Conservation (phyloP, 2,113 vertebrate species). For the Rhagologus leucostigma region DNA sequence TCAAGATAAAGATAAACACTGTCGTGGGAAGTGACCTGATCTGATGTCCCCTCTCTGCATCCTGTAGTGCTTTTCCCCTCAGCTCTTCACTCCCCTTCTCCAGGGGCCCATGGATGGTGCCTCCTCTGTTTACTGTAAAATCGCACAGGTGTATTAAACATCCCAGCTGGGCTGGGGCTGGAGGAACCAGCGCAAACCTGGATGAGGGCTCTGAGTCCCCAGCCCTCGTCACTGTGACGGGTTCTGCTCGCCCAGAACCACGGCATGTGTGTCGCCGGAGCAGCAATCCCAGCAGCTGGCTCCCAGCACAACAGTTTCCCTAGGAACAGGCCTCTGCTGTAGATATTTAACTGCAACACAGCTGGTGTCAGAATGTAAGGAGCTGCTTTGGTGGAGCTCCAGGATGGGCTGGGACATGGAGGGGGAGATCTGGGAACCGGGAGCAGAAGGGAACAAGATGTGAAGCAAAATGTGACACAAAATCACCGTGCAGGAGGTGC, state of each 20-base stretch:
- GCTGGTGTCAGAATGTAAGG: fast-evolving
- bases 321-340: not conserved
- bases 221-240: not conserved
- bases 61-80: no score
- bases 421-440: not conserved
- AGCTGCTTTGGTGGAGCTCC: not conserved
- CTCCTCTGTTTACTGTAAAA: fast-evolving
- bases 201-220: not conserved
- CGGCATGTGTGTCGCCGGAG: fast-evolving
- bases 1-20: not conserved
- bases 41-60: not conserved
- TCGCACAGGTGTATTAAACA: fast-evolving
- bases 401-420: fast-evolving
- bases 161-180: no score
- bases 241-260: not conserved
- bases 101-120: not conserved
- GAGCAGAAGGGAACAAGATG: not conserved
- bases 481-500: fast-evolving
- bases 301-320: not conserved
- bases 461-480: fast-evolving
- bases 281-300: not conserved
- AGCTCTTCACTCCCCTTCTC: not conserved
- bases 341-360: not conserved
- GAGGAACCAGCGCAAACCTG: not conserved
- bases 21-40: not conserved